These are phyloP conservation scores for Burhinus oedicnemus DNA, from an alignment of 2,113 vertebrate genomes.

Conservation along the genomic window DNA sequence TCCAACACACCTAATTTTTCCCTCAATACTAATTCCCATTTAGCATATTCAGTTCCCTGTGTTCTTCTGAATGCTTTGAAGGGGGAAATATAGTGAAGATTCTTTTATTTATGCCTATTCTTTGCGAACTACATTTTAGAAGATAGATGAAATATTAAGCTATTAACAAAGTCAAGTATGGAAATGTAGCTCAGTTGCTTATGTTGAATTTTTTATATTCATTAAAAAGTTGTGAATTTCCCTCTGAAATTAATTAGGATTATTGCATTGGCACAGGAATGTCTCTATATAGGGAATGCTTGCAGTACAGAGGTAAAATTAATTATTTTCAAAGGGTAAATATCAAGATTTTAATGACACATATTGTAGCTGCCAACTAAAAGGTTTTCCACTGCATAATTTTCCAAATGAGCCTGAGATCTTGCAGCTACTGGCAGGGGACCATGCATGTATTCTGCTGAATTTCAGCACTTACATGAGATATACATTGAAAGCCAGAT, in stretches of 20 bases:
- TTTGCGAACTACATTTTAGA: not conserved
- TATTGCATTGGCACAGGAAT: not conserved
- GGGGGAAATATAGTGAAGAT: not conserved
- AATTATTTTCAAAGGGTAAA: slow-evolving; percentile 45
- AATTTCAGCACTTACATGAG: not conserved
- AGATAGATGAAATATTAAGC: not conserved
- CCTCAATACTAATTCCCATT: not conserved
- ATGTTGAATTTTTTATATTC: not conserved
- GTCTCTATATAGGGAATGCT: not conserved
- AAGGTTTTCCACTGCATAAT: not conserved
- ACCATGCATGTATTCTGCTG: not conserved
- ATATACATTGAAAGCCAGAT: not conserved
- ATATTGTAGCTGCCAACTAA: not conserved
- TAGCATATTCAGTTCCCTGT: not conserved
- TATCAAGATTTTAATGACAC: not conserved
- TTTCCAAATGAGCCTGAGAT: not conserved
- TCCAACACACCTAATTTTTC: not conserved
- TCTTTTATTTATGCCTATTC: not conserved
- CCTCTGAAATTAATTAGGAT: slow-evolving; percentile 48
- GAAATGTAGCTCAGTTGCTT: not conserved
- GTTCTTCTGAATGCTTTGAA: not conserved
- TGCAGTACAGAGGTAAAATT: not conserved
- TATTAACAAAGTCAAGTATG: not conserved
- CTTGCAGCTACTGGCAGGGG: not conserved
- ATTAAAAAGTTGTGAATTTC: slow-evolving; percentile 6